Conservation (phyloP, 2,113 vertebrate genomes). For the Hemiscyllium ocellatum region DNA sequence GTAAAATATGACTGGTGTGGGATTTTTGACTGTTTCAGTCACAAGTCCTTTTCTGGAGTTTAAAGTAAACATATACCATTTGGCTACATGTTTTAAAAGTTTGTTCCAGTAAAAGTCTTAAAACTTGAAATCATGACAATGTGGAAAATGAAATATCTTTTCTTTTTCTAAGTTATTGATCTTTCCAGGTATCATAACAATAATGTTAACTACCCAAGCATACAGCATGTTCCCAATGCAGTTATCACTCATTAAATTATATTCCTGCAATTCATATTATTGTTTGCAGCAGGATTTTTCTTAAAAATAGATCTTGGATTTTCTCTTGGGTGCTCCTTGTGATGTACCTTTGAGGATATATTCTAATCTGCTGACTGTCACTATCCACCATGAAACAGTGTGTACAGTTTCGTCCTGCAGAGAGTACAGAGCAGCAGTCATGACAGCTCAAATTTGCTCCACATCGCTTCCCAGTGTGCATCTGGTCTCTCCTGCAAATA, state of each 20-base stretch:
- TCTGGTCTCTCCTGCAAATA: neutral
- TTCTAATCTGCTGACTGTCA: neutral
- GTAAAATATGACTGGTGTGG: no score
- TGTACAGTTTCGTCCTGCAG: neutral
- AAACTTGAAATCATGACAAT: neutral
- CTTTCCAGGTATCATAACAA: neutral
- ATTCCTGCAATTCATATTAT: neutral
- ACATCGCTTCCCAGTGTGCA: neutral
- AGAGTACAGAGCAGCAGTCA: neutral
- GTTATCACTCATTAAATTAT: neutral
- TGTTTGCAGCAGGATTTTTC: neutral
- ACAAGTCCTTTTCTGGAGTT: no score
- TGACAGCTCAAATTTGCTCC: no score
- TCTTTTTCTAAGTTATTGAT: neutral
- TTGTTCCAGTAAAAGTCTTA: neutral
- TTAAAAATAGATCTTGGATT: neutral
- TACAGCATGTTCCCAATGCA: neutral
- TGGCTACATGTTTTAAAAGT: neutral
- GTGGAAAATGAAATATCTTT: neutral
- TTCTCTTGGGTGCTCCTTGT: neutral
- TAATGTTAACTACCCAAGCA: neutral
- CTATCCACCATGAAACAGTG: neutral
- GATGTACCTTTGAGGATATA: neutral
- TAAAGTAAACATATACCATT: neutral
- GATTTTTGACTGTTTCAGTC: no score